These are phyloP conservation scores for Drosophila ustulata DNA, from an alignment of 2,888 invertebrate genomes.

Conservation along the genomic window DNA sequence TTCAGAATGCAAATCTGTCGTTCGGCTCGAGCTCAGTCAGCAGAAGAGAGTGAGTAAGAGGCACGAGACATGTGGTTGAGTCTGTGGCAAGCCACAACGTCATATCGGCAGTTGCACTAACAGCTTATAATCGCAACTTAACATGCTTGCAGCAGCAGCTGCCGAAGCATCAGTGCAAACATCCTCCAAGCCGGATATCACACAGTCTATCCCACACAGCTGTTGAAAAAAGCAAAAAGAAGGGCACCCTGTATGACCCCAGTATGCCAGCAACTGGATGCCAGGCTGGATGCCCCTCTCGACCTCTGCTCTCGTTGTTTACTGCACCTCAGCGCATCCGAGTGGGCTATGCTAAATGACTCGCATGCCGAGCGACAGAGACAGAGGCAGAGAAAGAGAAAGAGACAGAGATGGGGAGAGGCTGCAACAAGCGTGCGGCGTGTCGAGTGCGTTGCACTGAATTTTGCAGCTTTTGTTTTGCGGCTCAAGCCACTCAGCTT, in stretches of 20 bases:
- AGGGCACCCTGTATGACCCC: conserved; percentile 27
- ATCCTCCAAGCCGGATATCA: conserved; percentile 78
- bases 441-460: conserved; percentile 82
- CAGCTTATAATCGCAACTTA: conserved; percentile 81
- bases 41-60: conserved; percentile 11
- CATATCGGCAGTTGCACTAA: conserved; percentile 71
- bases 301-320: conserved; percentile 51
- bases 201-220: conserved; percentile 58
- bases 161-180: conserved; percentile 76
- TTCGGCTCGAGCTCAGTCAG: conserved; percentile 38
- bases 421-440: conserved; percentile 39
- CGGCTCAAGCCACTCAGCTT: conserved; percentile 70
- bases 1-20: conserved; percentile 77
- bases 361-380: conserved; percentile 40
- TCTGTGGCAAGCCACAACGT: conserved; percentile 18
- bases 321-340: conserved; percentile 62
- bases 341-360: conserved; percentile 72
- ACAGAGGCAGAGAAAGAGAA: neutral
- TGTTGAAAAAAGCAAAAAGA: conserved; percentile 22
- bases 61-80: conserved; percentile 1
- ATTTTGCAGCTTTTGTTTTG: conserved; percentile 79
- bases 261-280: conserved; percentile 8
- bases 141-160: conserved; percentile 68
- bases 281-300: conserved; percentile 33
- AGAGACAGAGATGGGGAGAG: neutral